These are phyloP conservation scores for Melanostoma scalare DNA, from an alignment of 2,888 invertebrate species.

Conservation along the genomic window DNA sequence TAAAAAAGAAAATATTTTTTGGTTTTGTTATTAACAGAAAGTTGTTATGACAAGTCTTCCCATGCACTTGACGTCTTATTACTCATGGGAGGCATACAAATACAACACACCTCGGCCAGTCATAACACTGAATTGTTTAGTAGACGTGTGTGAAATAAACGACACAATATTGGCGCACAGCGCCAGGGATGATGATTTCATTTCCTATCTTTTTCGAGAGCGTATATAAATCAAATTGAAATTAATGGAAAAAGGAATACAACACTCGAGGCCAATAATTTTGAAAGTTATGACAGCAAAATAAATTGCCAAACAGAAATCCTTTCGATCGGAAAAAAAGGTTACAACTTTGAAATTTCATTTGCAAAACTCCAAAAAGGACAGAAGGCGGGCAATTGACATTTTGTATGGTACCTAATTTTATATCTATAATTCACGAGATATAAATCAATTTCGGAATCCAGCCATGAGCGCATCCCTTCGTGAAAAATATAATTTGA, in stretches of 20 bases:
- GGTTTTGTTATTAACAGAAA: constrained; percentile 28
- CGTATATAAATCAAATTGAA: constrained; percentile 17
- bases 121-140: constrained; percentile 10
- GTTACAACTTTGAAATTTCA: constrained; percentile 9
- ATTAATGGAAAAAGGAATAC: constrained; percentile 4
- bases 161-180: constrained; percentile 36
- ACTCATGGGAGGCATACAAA: constrained; percentile 41
- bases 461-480: constrained; percentile 23
- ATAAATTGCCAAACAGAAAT: constrained; percentile 1
- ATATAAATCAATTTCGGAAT: constrained; percentile 30
- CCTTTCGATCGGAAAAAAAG: constrained; percentile 8
- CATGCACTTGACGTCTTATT: constrained; percentile 63
- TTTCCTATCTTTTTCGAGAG: constrained; percentile 4
- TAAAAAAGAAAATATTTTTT: constrained; percentile 18
- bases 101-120: constrained; percentile 15
- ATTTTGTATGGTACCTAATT: neutral
- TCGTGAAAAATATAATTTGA: constrained; percentile 18
- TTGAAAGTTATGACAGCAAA: neutral
- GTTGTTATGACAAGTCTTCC: constrained; percentile 59
- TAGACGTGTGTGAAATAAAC: constrained; percentile 4
- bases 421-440: constrained; percentile 7
- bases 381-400: constrained; percentile 1
- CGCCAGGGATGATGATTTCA: constrained; percentile 26
- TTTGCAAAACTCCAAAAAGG: neutral
- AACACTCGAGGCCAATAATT: neutral